Evolutionary conservation across 1,140 invertebrate species (phyloP), one percentile per base, ranked within the genome.

Genomic region (Amphibalanus amphitrite): DNA sequence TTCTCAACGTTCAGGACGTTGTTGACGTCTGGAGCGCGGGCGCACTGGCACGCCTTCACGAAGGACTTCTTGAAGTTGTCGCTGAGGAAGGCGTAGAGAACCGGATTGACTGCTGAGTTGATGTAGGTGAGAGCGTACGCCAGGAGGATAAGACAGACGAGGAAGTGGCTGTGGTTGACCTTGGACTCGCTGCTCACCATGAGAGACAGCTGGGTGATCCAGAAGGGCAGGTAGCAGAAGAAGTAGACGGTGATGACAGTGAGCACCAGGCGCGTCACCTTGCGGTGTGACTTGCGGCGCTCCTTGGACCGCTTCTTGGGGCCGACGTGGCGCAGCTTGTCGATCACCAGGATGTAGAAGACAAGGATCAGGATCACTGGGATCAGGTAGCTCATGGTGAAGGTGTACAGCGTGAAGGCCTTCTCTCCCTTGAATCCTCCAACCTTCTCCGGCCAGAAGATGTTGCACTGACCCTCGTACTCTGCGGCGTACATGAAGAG

Each of bases 31-130:
- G 90, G 69, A 23, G 76, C 72, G 26, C 75, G 75, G n/a, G 79
- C 77, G 74, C 83, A 84, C 65, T 79, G 80, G 74, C 84, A 84
- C 10, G 83, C 94, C 79, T 96, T 97, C 72, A 93, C 81, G 78
- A 95, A 96, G 77, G 91, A 93, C 81, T 95, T 95, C 79, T 94
- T 94, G 79, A 96, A 96, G 77, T 95, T 95, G 75, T 95, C 93
- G 75, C 89, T 92, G 0, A 95, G 83, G 76, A 95, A 95, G 3
- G 95, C 94, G 80, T 98, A 98, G 0, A 98, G 84, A 71, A 98
- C 93, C 10, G 95, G 96, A 82, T 98, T 98, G 82, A 98, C 90
- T 0, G 95, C 95, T 8, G 93, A 96, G 79, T 98, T 98, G 71
- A 92, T 93, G 80, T 99, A 99, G 71, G 91, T 92, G 69, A 99